Evolutionary conservation across 1,140 invertebrate genomes (phyloP).

Genomic region (Nasonia vitripennis): DNA sequence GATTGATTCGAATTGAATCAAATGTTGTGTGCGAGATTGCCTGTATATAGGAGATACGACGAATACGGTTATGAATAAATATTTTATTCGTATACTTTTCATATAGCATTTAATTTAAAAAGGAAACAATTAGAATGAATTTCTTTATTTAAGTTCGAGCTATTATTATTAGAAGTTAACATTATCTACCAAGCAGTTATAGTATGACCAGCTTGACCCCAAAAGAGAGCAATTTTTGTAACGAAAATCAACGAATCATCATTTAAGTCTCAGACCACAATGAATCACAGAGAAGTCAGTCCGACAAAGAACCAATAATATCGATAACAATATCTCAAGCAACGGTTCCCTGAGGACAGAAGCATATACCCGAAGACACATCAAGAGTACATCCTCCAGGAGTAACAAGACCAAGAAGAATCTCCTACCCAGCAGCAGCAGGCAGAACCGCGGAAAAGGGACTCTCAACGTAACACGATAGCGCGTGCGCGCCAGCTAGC

Average conservation of each 20-base stretch:
- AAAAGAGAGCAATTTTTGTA: too few relatives aligned
- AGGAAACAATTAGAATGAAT: too few relatives aligned
- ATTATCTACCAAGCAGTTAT: too few relatives aligned
- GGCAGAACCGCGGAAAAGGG: constrained; percentile 55
- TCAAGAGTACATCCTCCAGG: neutral
- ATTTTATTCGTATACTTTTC: too few relatives aligned
- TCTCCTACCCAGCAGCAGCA: neutral
- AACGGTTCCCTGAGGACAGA: neutral
- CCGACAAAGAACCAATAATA: constrained; percentile 58
- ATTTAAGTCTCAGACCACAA: too few relatives aligned
- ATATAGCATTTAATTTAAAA: too few relatives aligned
- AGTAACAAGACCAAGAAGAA: neutral
- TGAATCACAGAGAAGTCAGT: neutral
- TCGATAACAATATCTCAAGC: constrained; percentile 62
- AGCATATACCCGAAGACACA: neutral
- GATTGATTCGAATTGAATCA: constrained; percentile 29
- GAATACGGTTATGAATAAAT: neutral
- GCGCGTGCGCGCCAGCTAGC: constrained; percentile 41
- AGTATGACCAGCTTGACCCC: too few relatives aligned
- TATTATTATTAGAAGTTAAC: too few relatives aligned
- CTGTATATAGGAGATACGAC: neutral
- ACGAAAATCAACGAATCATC: too few relatives aligned
- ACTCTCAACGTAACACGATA: constrained; percentile 69
- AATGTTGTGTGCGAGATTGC: neutral
- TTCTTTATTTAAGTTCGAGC: too few relatives aligned